Percentiles rank a stretch among this genome's conserved stretches.
These are phyloP conservation scores for Chrysochloris asiatica DNA, from an alignment of 2,113 vertebrate genomes.

Conservation along the genomic window DNA sequence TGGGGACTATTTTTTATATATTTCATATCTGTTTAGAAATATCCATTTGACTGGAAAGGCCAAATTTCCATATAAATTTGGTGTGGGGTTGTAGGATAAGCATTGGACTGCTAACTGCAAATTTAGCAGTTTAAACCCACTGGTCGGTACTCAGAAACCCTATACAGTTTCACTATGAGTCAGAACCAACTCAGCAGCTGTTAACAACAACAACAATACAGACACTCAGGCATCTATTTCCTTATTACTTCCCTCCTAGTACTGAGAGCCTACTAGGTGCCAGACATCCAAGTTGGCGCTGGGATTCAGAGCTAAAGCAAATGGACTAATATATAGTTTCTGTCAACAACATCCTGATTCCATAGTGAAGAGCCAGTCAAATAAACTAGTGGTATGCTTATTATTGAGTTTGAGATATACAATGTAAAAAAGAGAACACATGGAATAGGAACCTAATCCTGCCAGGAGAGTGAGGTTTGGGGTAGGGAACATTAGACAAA, in stretches of 20 bases:
- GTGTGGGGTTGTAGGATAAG: no score
- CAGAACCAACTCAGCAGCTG: no score
- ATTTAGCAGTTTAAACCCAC: no score
- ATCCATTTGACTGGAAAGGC: conserved; percentile 39
- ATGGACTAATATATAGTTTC: background rate
- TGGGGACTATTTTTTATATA: conserved; percentile 44
- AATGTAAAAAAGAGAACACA: background rate
- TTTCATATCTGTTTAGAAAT: conserved; percentile 55
- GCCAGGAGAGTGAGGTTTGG: background rate
- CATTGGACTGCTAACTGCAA: no score
- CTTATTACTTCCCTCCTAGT: background rate
- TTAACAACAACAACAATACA: no score
- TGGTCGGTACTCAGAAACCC: no score
- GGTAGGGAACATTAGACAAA: background rate
- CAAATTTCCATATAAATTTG: no score
- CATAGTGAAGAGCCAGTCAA: background rate
- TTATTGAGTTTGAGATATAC: background rate
- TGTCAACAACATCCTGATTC: background rate
- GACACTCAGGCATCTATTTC: background rate
- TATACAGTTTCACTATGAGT: no score
- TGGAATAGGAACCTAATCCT: background rate
- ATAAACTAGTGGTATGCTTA: background rate
- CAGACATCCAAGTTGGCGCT: background rate
- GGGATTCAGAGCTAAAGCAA: background rate
- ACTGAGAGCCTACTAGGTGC: background rate